Conservation (phyloP, 2,888 invertebrate species). For the Pharmacophagus antenor region DNA sequence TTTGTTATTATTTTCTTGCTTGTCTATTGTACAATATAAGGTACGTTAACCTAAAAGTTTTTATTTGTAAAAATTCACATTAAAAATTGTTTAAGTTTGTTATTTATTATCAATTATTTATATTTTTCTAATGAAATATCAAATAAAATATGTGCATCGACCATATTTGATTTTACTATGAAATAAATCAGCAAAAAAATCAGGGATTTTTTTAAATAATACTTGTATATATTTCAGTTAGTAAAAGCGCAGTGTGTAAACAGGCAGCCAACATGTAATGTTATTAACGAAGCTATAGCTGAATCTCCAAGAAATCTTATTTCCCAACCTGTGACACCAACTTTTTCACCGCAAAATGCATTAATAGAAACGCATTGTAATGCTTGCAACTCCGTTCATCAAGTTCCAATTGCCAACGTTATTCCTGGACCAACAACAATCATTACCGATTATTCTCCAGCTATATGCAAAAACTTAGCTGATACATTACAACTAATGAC, state of each 20-base stretch:
- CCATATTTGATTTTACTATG: no score
- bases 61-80: no score
- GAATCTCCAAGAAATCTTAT: slow-evolving; percentile 38
- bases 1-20: slow-evolving; percentile 4
- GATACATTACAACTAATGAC: slow-evolving; percentile 65
- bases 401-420: slow-evolving; percentile 34
- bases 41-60: slow-evolving; percentile 3
- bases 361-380: slow-evolving; percentile 22
- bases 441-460: slow-evolving; percentile 62
- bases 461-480: slow-evolving; percentile 58
- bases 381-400: slow-evolving; percentile 15
- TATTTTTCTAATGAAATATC: no score
- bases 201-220: no score
- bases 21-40: slow-evolving; percentile 10
- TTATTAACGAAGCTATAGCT: slow-evolving; percentile 38
- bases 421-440: slow-evolving; percentile 46
- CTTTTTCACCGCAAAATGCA: slow-evolving; percentile 12
- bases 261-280: slow-evolving; percentile 39
- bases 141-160: no score
- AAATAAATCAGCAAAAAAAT: no score
- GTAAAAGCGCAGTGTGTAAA: slow-evolving; percentile 43
- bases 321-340: slow-evolving; percentile 26
- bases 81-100: no score
- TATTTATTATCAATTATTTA: no score
- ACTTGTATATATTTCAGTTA: slow-evolving; percentile 41